Evolutionary conservation across 2,113 vertebrate species (phyloP), one percentile per base, ranked within the genome.

Genomic region (Cephalopholis sonnerati): DNA sequence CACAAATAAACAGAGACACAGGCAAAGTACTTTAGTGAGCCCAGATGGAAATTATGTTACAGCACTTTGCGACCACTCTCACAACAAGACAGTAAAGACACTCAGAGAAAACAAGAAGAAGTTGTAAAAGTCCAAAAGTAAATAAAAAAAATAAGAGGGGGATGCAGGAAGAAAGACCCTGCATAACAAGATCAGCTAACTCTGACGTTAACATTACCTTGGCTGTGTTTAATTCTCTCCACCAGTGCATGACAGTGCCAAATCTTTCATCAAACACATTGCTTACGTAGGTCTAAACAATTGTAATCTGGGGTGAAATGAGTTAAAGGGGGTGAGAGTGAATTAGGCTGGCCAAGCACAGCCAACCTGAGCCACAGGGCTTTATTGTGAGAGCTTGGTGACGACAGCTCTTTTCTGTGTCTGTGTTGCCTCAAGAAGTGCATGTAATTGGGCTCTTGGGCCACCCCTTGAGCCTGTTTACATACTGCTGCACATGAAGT

Each of bases 391-490:
- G 77, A 74, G 81, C 80, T 65, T 44, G 18, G 66, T 59, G 77
- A 81, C n/a, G 22, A 79, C 88, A 87, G 79, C 58, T 64, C 73
- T 58, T 86, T 85, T 85, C 79, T 72, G 77, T 67, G 83, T 87
- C 91, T 93, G 85, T 82, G 76, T 88, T 88, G 65, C 73, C 79
- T 91, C 86, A 87, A 87, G 87, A 84, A 80, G 72, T 83, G 74
- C 17, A 67, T 85, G 79, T 88, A 92, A 86, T 89, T 91, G 86
- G 85, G 78, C 85, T 92, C 76, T 74, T 69, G 83, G 91, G 86
- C 91, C 89, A 89, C 88, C 87, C 86, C 66, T 71, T 79, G 70
- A 89, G 87, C 77, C 77, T 92, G 90, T 92, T 91, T 92, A 87
- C 87, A 87, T 81, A 84, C 72, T 86, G 78, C 46, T 81, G 76